These are phyloP conservation scores for Diplolepis rosae DNA, from an alignment of 2,888 invertebrate species.

Conservation along the genomic window DNA sequence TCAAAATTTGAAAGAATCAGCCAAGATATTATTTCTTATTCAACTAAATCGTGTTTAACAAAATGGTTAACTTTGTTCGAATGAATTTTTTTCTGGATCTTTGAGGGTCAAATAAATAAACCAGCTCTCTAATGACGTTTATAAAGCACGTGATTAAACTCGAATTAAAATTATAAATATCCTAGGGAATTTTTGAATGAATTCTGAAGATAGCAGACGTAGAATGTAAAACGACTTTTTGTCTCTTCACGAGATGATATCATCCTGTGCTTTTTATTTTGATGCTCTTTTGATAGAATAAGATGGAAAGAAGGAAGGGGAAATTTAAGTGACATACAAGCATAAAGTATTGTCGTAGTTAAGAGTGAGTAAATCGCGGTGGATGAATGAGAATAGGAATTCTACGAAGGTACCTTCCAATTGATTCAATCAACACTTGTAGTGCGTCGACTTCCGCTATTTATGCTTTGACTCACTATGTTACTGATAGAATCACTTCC, in stretches of 20 bases:
- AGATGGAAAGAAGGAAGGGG: neutral
- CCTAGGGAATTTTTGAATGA: neutral
- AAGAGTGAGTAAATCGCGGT: slow-evolving; percentile 44
- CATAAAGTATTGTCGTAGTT: slow-evolving; percentile 10
- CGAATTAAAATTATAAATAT: too few relatives aligned
- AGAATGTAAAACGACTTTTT: too few relatives aligned
- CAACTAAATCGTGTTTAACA: too few relatives aligned
- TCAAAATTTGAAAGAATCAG: too few relatives aligned
- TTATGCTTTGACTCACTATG: slow-evolving; percentile 51
- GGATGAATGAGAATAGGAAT: slow-evolving; percentile 46
- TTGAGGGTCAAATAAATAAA: too few relatives aligned
- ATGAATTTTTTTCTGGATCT: too few relatives aligned
- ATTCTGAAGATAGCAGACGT: neutral
- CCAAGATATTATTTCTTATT: too few relatives aligned
- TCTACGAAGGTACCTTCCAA: slow-evolving; percentile 54
- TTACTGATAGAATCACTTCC: slow-evolving; percentile 47
- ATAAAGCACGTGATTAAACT: too few relatives aligned
- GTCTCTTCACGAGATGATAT: neutral
- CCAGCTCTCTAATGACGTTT: too few relatives aligned
- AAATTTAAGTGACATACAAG: slow-evolving; percentile 14
- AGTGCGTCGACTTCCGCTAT: slow-evolving; percentile 54
- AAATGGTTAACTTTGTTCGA: too few relatives aligned
- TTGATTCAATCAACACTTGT: slow-evolving; percentile 50
- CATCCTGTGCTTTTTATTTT: neutral
- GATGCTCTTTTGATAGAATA: neutral